Evolutionary conservation across 2,888 invertebrate species (phyloP), one percentile per base, ranked within the genome.

Genomic region (Acleris holmiana): DNA sequence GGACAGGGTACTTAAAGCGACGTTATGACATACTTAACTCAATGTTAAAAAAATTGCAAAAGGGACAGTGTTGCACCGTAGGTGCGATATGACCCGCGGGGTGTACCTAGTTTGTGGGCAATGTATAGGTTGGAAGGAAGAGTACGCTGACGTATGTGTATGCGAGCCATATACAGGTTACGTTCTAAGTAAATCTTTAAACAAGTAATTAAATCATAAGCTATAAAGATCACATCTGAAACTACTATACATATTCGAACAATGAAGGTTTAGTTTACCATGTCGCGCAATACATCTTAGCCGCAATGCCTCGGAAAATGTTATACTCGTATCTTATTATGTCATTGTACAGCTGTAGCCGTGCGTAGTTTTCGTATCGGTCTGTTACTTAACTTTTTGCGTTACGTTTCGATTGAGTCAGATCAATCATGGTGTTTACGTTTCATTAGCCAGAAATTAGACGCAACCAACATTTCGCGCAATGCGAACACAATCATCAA

Each of bases 401-500:
- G 50, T 17, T 50, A n/a, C 59, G 10, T 41, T 61, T 49, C 61
- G 48, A 55, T n/a, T 17, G 23, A 41, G 25, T 44, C 55, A 44
- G 49, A 61, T 61, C 61, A 48, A 61, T 61, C 61, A 55, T 55
- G 41, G 59, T 59, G 62, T 63, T 63, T 57, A 51, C 62, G 57
- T 57, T 62, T 62, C 62, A 63, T 63, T 63, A 63, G 50, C 50
- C 56, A 51, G 63, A 63, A 63, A 63, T 58, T 57, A 63, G 63
- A 63, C 25, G 19, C 63, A 40, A 56, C 15, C 7, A 40, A 53
- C 35, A 53, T 40, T 40, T 19, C 19, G 21, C 35, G 35, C 13
- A 29, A 29, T 29, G 2, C 29, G 29, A 29, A 13, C 35, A 35
- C 10, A 35, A 4, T 35, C 13, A 13, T 35, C 35, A 35, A 35